Evolutionary conservation across 2,888 invertebrate genomes (phyloP).

Genomic region (Nasonia oneida): DNA sequence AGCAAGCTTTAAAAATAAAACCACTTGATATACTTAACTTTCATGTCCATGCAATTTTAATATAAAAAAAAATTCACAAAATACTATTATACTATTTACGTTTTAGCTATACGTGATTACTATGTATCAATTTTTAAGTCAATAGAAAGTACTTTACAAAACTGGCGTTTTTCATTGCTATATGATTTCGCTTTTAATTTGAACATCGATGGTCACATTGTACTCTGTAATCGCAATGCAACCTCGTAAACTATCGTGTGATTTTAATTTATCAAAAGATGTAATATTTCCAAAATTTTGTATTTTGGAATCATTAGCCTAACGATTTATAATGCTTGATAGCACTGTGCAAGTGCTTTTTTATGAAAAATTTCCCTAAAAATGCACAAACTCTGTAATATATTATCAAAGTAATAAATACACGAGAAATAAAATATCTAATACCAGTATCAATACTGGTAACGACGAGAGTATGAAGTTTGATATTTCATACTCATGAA

Average conservation of each 20-base stretch:
- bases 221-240: background rate
- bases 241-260: constrained; percentile 7
- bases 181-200: background rate
- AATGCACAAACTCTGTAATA: constrained; percentile 26
- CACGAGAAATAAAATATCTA: constrained; percentile 9
- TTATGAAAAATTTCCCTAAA: constrained; percentile 53
- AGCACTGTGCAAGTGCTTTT: constrained; percentile 30
- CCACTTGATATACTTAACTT: constrained; percentile 4
- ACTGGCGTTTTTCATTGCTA: constrained; percentile 1
- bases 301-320: constrained; percentile 28
- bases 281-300: constrained; percentile 35
- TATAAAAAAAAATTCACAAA: constrained; percentile 27
- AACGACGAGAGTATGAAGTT: constrained; percentile 4
- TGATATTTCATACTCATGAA: background rate
- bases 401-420: constrained; percentile 29
- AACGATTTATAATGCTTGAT: constrained; percentile 28
- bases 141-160: constrained; percentile 53
- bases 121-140: constrained; percentile 31
- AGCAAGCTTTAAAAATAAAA: background rate
- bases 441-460: constrained; percentile 26
- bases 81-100: constrained; percentile 1
- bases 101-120: constrained; percentile 19
- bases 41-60: constrained; percentile 9
- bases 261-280: constrained; percentile 50
- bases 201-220: background rate